These are phyloP conservation scores for Hydrozoanthus tunicans DNA, from an alignment of 64 coral and sea anemone species.

Conservation along the genomic window DNA sequence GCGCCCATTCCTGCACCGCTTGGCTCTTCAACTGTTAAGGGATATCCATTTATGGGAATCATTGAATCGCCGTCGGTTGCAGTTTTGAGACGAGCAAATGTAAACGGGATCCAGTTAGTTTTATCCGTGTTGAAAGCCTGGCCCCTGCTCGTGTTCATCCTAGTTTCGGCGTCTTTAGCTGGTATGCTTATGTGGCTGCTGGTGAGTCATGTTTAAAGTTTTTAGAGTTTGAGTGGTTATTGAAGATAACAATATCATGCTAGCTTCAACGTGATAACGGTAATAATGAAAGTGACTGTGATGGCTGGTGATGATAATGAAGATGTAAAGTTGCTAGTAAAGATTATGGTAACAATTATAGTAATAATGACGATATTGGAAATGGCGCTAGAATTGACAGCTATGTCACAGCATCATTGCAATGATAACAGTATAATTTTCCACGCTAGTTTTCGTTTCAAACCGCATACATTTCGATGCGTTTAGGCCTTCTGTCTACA, in stretches of 20 bases:
- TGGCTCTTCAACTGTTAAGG: constrained; percentile 38
- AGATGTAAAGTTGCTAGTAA: not conserved
- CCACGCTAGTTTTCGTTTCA: too few relatives aligned
- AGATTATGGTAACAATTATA: not conserved
- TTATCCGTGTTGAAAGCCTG: constrained; percentile 86
- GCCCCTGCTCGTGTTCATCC: constrained; percentile 92
- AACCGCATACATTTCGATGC: too few relatives aligned
- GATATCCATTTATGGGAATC: constrained; percentile 64
- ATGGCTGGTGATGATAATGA: not conserved
- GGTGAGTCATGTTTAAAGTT: constrained; percentile 54
- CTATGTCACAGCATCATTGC: not conserved
- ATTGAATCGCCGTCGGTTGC: constrained; percentile 83
- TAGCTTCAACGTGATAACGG: not conserved
- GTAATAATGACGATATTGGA: not conserved
- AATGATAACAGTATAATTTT: not conserved
- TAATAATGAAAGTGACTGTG: not conserved
- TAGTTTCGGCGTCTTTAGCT: constrained; percentile 77
- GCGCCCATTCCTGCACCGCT: constrained; percentile 56
- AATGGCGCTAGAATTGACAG: not conserved
- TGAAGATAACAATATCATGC: not conserved
- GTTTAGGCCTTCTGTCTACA: too few relatives aligned
- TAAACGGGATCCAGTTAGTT: constrained; percentile 79
- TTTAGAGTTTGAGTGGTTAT: not conserved
- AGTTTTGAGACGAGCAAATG: constrained; percentile 70
- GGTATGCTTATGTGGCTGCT: constrained; percentile 94